Base-by-base conservation (phyloP, 1,140 invertebrate genomes). In the Oedothorax gibbosus region DNA sequence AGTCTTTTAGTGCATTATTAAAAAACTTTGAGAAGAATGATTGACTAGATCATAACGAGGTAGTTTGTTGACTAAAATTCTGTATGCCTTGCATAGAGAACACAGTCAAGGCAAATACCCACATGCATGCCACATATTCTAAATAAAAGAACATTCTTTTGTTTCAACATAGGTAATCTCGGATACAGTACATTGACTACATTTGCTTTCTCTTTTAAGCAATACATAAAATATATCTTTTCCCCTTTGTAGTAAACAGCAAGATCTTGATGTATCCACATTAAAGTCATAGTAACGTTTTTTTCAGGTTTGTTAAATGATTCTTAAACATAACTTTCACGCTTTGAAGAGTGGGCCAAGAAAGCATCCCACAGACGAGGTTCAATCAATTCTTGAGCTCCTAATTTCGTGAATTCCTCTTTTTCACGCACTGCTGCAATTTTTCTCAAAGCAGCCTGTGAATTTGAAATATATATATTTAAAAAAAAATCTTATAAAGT, bases 281-380 rank as follows among this genome's bases (percentile, higher is more conserved):
- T 35, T 35, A 35, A 35, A 35, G 35, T 35, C 35, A 35, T 35
- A 35, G 35, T 35, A 35, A 35, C 35, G 2, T 35, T 35, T n/a
- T 35, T 35, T 35, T 35, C 35, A 35, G 5, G 35, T 35, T 35
- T 5, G 35, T 35, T 35, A 35, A 35, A 35, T 35, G 35, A 35
- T 21, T 65, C 65, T 88, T 57, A 85, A 62, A 85, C 83, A 35
- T 85, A 85, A 78, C 83, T 85, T 51, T 85, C 83, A 9, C 57
- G 12, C 86, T 92, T 91, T 14, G 92, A 92, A 10, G 93, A 93
- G 89, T 93, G 94, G 21, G 93, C 91, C 51, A 94, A 89, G 89
- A 94, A 94, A 9, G 94, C 93, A 85, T 95, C 93, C 87, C 94
- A 90, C 0, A 94, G 90, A 82, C 92, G 91, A 21, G 93, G 93